A percentile compares a stretch with the other conserved stretches of the same genome.
Conservation (phyloP, 2,888 invertebrate genomes). For the Euzetes globulus region DNA sequence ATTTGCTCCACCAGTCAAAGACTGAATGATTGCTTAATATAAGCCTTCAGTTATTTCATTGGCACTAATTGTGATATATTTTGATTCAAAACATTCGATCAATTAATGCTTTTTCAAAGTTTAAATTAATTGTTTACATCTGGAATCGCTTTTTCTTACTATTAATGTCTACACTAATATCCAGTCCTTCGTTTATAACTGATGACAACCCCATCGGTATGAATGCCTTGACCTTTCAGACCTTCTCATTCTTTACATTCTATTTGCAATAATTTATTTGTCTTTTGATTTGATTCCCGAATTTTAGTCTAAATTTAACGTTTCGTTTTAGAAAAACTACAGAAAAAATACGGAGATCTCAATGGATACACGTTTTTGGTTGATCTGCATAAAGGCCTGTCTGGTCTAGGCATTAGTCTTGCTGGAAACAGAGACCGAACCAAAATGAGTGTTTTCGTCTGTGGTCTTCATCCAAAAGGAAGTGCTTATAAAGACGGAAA, state of each 20-base stretch:
- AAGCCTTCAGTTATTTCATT: not conserved
- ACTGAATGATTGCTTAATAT: not conserved
- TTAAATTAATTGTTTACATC: constrained; percentile 4
- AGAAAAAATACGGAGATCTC: constrained; percentile 79
- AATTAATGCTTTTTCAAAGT: not conserved
- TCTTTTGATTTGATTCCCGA: not conserved
- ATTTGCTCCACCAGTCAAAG: not conserved
- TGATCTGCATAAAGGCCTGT: constrained; percentile 64
- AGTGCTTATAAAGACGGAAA: constrained; percentile 64
- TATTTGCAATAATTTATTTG: not conserved
- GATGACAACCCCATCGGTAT: constrained; percentile 1
- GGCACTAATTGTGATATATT: constrained; percentile 5
- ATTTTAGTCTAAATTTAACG: constrained; percentile 45
- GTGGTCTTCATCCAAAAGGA: constrained; percentile 85
- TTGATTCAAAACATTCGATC: not conserved
- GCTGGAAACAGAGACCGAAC: constrained; percentile 89
- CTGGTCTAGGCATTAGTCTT: constrained; percentile 78
- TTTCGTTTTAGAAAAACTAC: constrained; percentile 92
- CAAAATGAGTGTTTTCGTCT: constrained; percentile 92
- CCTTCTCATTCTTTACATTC: not conserved
- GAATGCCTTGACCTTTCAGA: not conserved
- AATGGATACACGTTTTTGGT: constrained; percentile 62
- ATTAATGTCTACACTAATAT: constrained; percentile 22
- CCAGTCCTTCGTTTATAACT: not conserved
- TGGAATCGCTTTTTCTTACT: not conserved